Conservation (phyloP, 2,113 vertebrate species). For the Peucedramus taeniatus region DNA sequence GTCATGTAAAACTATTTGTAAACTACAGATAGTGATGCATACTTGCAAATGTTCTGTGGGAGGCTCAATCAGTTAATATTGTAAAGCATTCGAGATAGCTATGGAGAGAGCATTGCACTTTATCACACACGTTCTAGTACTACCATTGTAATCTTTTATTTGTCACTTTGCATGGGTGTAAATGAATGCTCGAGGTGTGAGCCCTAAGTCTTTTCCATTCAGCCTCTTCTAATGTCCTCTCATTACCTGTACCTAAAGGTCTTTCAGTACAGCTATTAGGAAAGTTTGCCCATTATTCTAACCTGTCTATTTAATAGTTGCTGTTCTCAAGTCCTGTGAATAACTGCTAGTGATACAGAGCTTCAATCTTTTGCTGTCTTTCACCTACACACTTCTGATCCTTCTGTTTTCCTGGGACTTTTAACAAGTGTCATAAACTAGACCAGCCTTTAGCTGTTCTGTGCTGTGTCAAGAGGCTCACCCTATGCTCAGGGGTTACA, state of each 20-base stretch:
- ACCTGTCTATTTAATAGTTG: not conserved
- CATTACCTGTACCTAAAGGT: not conserved
- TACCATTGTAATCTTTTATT: not conserved
- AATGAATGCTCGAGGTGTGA: not conserved
- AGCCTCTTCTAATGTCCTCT: not conserved
- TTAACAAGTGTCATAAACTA: not conserved
- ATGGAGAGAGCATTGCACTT: not conserved
- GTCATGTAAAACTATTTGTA: not conserved
- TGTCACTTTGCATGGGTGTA: not conserved
- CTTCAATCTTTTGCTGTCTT: not conserved
- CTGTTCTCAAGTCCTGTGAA: not conserved
- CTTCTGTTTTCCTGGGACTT: not conserved
- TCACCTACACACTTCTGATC: not conserved
- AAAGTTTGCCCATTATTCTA: not conserved
- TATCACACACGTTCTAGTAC: not conserved
- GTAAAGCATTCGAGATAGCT: not conserved
- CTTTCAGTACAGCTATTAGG: not conserved
- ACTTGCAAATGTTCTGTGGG: not conserved
- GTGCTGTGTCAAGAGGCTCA: not conserved
- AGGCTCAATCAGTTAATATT: conserved; percentile 15
- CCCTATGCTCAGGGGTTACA: not conserved
- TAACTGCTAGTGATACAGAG: not conserved
- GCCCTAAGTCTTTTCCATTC: not conserved
- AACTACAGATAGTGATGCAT: not conserved
- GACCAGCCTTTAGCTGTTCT: not conserved